Evolutionary conservation across 2,113 vertebrate species (phyloP).

Genomic region (Mormyrus lacerda): DNA sequence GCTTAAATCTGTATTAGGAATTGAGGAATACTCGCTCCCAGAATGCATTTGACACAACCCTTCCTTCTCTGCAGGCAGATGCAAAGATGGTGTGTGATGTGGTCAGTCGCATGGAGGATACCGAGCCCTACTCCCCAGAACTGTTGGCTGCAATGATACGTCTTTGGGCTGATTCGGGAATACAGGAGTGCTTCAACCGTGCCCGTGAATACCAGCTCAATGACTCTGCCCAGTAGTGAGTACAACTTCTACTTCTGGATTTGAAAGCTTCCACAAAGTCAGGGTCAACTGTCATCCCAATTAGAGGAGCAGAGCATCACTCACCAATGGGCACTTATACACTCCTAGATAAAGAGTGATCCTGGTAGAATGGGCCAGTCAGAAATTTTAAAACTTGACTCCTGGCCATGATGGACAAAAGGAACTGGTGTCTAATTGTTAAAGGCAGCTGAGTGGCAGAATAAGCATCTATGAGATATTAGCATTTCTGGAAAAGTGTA

Average conservation of each 20-base stretch:
- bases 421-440: neutral
- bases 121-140: slow-evolving; percentile 92
- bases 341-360: neutral
- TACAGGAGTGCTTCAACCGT: neutral
- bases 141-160: slow-evolving; percentile 54
- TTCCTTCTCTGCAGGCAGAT: slow-evolving; percentile 66
- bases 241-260: slow-evolving; percentile 27
- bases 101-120: slow-evolving; percentile 95
- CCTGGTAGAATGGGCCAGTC: neutral
- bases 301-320: neutral
- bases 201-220: neutral
- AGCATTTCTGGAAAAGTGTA: neutral
- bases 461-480: neutral
- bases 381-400: neutral
- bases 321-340: neutral
- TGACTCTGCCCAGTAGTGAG: slow-evolving; percentile 87
- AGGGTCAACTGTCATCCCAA: neutral
- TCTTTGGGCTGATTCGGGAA: neutral
- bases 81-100: slow-evolving; percentile 97
- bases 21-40: neutral
- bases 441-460: neutral
- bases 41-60: neutral
- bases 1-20: neutral
- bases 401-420: neutral
- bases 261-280: neutral